Conservation (phyloP, 1,140 invertebrate species). For the Capitella teleta region DNA sequence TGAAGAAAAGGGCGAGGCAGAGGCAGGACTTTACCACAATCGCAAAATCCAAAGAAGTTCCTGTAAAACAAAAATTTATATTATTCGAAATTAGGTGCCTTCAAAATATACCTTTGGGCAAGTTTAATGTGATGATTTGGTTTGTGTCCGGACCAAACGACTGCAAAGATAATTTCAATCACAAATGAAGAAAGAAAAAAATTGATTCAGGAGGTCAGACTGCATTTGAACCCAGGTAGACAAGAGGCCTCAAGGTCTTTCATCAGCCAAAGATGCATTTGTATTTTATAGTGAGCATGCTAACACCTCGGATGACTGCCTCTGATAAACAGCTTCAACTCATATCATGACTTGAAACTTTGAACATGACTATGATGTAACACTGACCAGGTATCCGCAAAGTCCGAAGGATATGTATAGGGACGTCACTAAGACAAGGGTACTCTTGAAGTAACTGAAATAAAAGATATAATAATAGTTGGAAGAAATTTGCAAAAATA, state of each 20-base stretch:
- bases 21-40: slow-evolving; percentile 42
- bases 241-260: too few relatives aligned
- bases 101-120: slow-evolving; percentile 35
- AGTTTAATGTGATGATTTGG: slow-evolving; percentile 44
- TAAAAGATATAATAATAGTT: background rate
- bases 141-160: slow-evolving; percentile 42
- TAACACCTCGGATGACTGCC: too few relatives aligned
- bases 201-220: too few relatives aligned
- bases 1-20: slow-evolving; percentile 43
- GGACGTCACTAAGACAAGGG: slow-evolving; percentile 38
- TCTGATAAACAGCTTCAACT: too few relatives aligned
- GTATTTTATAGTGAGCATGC: too few relatives aligned
- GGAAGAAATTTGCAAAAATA: background rate
- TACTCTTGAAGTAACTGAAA: slow-evolving; percentile 37
- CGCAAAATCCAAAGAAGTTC: slow-evolving; percentile 32
- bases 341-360: too few relatives aligned
- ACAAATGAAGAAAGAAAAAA: too few relatives aligned
- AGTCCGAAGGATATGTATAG: slow-evolving; percentile 45
- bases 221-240: too few relatives aligned
- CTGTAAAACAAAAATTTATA: background rate
- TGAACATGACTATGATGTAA: background rate
- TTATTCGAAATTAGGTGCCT: too few relatives aligned
- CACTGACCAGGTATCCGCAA: slow-evolving; percentile 43
- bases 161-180: slow-evolving; percentile 26
- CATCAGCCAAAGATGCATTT: too few relatives aligned